These are phyloP conservation scores for Hirtodrosophila confusa DNA, from an alignment of 2,888 invertebrate genomes.

Conservation along the genomic window DNA sequence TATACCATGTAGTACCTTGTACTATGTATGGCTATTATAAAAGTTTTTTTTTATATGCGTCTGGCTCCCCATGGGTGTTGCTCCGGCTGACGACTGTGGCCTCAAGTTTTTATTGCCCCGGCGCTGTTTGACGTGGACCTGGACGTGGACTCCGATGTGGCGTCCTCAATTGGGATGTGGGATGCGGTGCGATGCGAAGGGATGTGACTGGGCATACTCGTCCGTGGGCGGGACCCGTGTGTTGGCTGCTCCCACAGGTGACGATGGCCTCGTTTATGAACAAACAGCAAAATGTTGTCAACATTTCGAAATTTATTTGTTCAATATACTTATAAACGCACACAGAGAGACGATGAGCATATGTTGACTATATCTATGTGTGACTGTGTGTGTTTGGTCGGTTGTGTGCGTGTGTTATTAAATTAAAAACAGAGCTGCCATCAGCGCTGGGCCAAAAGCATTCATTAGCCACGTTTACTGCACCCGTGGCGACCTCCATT, in stretches of 20 bases:
- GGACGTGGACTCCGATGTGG: conserved; percentile 12
- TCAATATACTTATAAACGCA: conserved; percentile 68
- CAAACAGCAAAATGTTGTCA: conserved; percentile 80
- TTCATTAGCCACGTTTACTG: conserved; percentile 79
- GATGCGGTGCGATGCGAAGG: conserved; percentile 11
- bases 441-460: conserved; percentile 78
- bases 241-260: conserved; percentile 72
- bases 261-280: conserved; percentile 80
- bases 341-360: conserved; percentile 48
- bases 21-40: conserved; percentile 64
- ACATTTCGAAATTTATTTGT: conserved; percentile 80
- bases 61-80: conserved; percentile 48
- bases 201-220: conserved; percentile 20
- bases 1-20: conserved; percentile 22
- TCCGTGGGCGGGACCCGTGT: conserved; percentile 43
- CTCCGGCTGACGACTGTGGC: conserved; percentile 46
- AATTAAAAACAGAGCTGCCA: conserved; percentile 70
- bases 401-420: conserved; percentile 65
- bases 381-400: conserved; percentile 5
- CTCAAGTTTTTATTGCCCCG: conserved; percentile 56
- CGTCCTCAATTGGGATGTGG: conserved; percentile 4
- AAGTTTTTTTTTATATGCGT: conserved; percentile 67
- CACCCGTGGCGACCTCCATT: conserved; percentile 80
- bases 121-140: conserved; percentile 51
- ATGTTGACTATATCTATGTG: conserved; percentile 54